Base-by-base conservation (phyloP, 1,140 invertebrate species). In the Drosophila jambulina region DNA sequence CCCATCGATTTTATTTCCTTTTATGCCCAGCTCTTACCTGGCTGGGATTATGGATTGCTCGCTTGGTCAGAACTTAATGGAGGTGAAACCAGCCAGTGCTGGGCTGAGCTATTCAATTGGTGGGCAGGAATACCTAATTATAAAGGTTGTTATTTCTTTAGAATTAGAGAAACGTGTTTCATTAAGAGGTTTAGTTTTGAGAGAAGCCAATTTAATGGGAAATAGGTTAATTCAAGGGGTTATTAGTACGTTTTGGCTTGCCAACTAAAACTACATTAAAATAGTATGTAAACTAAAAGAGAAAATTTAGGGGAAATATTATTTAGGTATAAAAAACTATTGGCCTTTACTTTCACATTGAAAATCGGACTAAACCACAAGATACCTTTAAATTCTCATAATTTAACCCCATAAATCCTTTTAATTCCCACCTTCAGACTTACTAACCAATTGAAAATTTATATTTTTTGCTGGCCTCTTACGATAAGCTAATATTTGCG, bases 1-100 rank as follows among this genome's bases (percentile, higher is more conserved):
- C 34, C 38, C 23, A 57, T 76, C 38, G 61, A 76, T 76, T 76
- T 75, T 65, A 27, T 51, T 54, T 27, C 17, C n/a, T 71, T 56
- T 72, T 43, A 51, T 60, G 69, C 42, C 32, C 32, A 27, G 46
- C 49, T 21, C 29, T 29, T 51, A 77, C 62, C 74, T 68, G 75
- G 29, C 54, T 43, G 9, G 40, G 59, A 51, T 32, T 45, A 70
- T 75, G 51, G 36, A 54, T 65, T 49, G 61, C 38, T 56, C 42
- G 49, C 29, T 54, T 75, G 40, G 70, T 51, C 48, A n/a, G 58
- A 54, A 48, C 38, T 40, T 70, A 71, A 71, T 71, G 65, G 42
- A 57, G 32, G 58, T 49, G 42, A 59, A 59, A 32, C 42, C 45
- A 43, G 21, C 32, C 32, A 42, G 29, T 21, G 21, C 34, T 12